phyloP scores from a whole-genome alignment of 2,113 vertebrate genomes.

The Turnix velox region DNA sequence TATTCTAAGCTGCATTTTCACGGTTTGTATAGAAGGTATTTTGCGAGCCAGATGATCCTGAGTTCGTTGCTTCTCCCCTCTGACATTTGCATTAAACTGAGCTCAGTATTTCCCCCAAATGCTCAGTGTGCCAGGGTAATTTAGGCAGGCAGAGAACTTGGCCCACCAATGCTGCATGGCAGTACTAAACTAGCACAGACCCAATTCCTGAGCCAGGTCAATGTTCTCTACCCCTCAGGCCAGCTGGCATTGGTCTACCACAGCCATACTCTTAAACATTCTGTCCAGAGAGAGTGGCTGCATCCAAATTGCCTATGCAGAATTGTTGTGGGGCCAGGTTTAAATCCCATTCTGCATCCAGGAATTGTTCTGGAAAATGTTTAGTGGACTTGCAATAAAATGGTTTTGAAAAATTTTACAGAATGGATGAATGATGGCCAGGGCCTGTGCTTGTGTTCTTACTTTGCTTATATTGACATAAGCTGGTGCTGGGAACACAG shows the following conservation, averaged over 20 bases:
- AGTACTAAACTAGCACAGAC: not conserved
- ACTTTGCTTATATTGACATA: fast-evolving
- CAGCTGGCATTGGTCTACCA: not conserved
- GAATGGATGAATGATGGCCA: not conserved
- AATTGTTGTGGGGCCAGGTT: not conserved
- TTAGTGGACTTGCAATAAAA: not conserved
- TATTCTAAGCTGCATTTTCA: not conserved
- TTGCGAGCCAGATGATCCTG: not conserved
- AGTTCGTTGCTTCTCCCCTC: not conserved
- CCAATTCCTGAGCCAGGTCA: not conserved
- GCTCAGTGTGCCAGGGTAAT: not conserved
- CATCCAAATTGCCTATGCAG: not conserved
- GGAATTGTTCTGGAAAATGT: not conserved
- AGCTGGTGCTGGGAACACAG: not conserved
- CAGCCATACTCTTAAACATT: not conserved
- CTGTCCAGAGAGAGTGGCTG: not conserved
- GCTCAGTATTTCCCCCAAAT: not conserved
- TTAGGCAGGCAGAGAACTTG: not conserved
- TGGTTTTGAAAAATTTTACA: not conserved
- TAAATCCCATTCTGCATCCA: not conserved
- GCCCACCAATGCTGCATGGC: not conserved
- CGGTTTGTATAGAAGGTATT: not conserved
- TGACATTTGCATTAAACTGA: not conserved
- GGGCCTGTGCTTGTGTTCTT: not conserved
- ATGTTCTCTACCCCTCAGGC: not conserved